Percentiles rank a stretch among this genome's conserved stretches.
Evolutionary conservation across 2,113 vertebrate genomes (phyloP).

Genomic region (Pterocles gutturalis): DNA sequence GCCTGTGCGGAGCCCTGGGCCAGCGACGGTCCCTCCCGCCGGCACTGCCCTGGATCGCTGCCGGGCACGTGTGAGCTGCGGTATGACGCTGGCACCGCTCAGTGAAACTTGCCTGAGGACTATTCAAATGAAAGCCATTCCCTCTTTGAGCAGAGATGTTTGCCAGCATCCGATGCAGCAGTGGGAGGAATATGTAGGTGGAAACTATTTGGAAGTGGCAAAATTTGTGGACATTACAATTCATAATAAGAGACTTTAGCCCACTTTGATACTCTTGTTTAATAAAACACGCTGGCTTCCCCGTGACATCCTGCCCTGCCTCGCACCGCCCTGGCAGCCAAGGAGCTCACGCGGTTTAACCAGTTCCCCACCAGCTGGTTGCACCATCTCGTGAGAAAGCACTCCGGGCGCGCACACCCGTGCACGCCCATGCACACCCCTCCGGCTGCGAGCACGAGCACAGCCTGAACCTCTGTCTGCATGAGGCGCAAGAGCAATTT

Average conservation of each 20-base stretch:
- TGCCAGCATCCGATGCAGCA: conserved; percentile 7
- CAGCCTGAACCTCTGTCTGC: background rate
- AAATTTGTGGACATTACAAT: conserved; percentile 42
- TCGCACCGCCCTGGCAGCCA: background rate
- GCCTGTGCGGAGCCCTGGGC: background rate
- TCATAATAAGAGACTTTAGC: conserved; percentile 37
- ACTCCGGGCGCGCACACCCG: background rate
- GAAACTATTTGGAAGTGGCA: conserved; percentile 64
- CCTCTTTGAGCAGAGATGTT: background rate
- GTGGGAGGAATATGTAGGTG: conserved; percentile 51
- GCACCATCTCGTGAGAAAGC: conserved; percentile 57
- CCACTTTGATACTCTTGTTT: conserved; percentile 25
- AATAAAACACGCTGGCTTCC: background rate
- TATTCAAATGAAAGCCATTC: conserved; percentile 13
- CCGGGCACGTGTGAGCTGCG: conserved; percentile 15
- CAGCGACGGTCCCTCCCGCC: background rate
- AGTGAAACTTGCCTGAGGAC: conserved; percentile 30
- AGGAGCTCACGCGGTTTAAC: conserved; percentile 36
- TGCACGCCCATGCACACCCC: background rate
- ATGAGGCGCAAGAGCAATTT: background rate
- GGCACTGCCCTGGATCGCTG: background rate
- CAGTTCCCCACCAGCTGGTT: background rate
- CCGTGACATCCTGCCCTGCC: conserved; percentile 22
- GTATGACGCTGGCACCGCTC: background rate
- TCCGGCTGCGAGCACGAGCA: background rate